These are phyloP conservation scores for Aphelocoma coerulescens DNA, from an alignment of 2,113 vertebrate genomes.

Conservation along the genomic window DNA sequence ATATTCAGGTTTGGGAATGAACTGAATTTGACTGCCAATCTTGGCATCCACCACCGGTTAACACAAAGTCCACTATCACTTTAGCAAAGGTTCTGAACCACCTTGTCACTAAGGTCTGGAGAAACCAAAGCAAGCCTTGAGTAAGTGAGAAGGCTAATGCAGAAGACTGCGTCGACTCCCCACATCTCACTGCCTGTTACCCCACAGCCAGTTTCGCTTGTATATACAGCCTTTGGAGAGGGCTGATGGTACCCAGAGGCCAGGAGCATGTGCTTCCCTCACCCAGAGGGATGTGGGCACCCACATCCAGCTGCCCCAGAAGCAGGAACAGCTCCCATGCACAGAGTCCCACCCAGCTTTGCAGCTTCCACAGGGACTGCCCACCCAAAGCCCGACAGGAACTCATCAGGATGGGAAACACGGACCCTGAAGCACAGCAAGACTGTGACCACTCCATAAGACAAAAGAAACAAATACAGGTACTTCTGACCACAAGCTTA, in stretches of 20 bases:
- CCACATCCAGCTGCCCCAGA: neutral
- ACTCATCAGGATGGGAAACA: neutral
- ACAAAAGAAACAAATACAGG: neutral
- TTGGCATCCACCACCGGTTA: neutral
- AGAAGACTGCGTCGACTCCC: neutral
- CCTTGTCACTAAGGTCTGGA: neutral
- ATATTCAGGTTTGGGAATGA: neutral
- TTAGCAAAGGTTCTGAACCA: neutral
- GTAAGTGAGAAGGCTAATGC: neutral
- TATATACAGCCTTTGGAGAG: neutral
- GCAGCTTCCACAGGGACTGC: accelerated
- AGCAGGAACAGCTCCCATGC: accelerated
- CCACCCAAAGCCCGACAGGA: accelerated
- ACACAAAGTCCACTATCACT: neutral
- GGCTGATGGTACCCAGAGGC: neutral
- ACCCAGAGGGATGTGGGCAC: neutral
- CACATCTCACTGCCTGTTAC: accelerated
- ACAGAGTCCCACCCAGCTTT: neutral
- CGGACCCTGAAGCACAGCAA: neutral
- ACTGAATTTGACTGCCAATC: neutral
- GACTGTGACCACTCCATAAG: neutral
- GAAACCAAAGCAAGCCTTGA: neutral
- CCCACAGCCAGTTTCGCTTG: neutral
- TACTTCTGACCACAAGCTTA: neutral
- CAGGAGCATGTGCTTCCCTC: neutral